Percentiles rank a stretch among this genome's conserved stretches.
Conservation (phyloP, 2,888 invertebrate species). For the Scaptomyza reducta region DNA sequence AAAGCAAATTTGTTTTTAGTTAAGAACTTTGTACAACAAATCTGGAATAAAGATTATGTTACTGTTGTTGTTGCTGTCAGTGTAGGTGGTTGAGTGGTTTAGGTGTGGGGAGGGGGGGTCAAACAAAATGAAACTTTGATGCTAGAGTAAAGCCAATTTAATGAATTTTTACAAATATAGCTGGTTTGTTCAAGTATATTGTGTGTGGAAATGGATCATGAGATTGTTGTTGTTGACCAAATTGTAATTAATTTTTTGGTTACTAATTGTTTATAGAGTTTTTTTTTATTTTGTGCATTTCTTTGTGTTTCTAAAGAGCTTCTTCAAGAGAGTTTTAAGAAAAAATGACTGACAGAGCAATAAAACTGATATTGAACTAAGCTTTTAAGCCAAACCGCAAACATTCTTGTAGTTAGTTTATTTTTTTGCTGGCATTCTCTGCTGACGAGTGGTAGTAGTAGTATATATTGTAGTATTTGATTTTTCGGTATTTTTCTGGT, state of each 20-base stretch:
- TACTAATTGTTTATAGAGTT: conserved; percentile 11
- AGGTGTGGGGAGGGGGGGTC: conserved; percentile 9
- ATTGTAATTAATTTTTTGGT: conserved; percentile 46
- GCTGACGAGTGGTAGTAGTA: conserved; percentile 34
- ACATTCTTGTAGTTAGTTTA: conserved; percentile 28
- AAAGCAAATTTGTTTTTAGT: conserved; percentile 42
- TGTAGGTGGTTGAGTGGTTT: conserved; percentile 11
- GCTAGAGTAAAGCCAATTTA: conserved; percentile 50
- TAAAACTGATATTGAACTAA: conserved; percentile 30
- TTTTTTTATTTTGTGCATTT: conserved; percentile 45
- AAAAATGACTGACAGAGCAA: conserved; percentile 20
- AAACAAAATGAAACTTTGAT: conserved; percentile 53
- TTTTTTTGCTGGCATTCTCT: conserved; percentile 65
- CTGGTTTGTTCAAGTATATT: conserved; percentile 14
- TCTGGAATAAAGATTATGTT: conserved; percentile 21
- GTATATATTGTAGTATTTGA: conserved; percentile 22
- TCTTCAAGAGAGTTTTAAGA: conserved; percentile 6
- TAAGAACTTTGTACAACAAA: conserved; percentile 47
- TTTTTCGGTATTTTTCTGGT: conserved; percentile 26
- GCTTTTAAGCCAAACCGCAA: conserved; percentile 52
- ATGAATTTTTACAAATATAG: conserved; percentile 41
- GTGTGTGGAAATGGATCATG: conserved; percentile 60
- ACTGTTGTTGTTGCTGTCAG: conserved; percentile 32
- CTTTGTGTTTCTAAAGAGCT: conserved; percentile 27
- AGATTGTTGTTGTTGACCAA: conserved; percentile 48